A percentile compares a stretch with the other conserved stretches of the same genome.
phyloP scores from a whole-genome alignment of 2,797 vertebrate genomes.

The Sebastes kiyomatsui region DNA sequence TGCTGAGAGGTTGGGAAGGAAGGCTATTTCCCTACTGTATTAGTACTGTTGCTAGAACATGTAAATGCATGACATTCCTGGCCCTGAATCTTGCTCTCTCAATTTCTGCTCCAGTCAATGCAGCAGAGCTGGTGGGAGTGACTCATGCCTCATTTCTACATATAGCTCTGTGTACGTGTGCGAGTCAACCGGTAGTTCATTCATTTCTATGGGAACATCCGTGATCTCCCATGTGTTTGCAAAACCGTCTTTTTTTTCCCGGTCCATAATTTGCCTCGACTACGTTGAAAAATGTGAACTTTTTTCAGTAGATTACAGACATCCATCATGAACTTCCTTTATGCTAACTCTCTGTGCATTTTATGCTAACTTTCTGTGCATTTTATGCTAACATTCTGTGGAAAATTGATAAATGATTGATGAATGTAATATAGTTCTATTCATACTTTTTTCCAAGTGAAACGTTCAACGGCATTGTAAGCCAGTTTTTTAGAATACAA shows the following conservation, averaged over 20 bases:
- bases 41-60: neutral
- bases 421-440: neutral
- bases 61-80: neutral
- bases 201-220: neutral
- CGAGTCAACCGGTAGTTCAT: neutral
- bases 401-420: neutral
- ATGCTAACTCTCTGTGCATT: too few species aligned
- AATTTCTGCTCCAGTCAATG: neutral
- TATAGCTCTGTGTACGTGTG: too few species aligned
- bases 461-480: neutral
- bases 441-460: neutral
- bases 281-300: neutral
- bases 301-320: neutral
- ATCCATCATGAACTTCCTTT: too few species aligned
- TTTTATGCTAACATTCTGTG: too few species aligned
- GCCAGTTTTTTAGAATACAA: neutral
- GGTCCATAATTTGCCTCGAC: too few species aligned
- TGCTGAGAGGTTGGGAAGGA: slow-evolving; percentile 14
- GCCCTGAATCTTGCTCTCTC: neutral
- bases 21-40: neutral
- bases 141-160: neutral
- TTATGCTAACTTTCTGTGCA: too few species aligned
- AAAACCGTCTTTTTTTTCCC: too few species aligned
- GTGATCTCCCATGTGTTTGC: too few species aligned
- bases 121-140: neutral